Evolutionary conservation across 2,888 invertebrate species (phyloP), one percentile per base, ranked within the genome.

Genomic region (Archips crataeganus): DNA sequence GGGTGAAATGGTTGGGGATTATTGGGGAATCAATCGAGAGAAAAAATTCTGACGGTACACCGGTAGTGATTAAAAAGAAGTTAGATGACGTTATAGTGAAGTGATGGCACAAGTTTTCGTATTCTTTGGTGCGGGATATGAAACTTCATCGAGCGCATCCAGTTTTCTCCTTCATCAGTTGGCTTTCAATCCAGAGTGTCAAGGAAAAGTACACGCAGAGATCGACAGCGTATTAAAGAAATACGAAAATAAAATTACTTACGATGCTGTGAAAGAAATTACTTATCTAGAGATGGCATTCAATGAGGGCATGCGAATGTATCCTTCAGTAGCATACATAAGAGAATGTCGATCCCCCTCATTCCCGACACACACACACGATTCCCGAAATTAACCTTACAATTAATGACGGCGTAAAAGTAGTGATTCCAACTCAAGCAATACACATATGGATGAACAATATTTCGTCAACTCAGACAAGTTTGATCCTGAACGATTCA

Each of bases 81-180:
- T 75, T 93, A 71, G 87, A 84, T 72, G 90, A 92, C 64, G 71
- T 85, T 62, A 75, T 93, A 66, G 83, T 94, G 82, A 87, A 66
- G 83, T 94, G 82, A 87, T 87, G 11, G 92, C 94, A 3, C 94
- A 93, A 85, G 89, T 90, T 0, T 93, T 94, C 79, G 88, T 92
- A 5, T 94, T 94, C 77, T 94, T 94, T 62, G 94, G 90, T 23
- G 95, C 95, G 71, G 95, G 95, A 8, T 95, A 94, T 77, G 95
- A 95, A 80, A 95, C 95, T 2, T 95, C 95, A 0, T 95, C 95
- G 0, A 91, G 93, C 1, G 89, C 94, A 4, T 90, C 95, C 0
- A 93, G 94, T 84, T 94, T 89, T 64, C 87, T 92, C 2, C 82
- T 94, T n/a, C 94, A 95, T 77, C 89, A 92, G 76, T 80, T 95